Evolutionary conservation across 2,113 vertebrate species (phyloP).

Genomic region (Tyto alba): DNA sequence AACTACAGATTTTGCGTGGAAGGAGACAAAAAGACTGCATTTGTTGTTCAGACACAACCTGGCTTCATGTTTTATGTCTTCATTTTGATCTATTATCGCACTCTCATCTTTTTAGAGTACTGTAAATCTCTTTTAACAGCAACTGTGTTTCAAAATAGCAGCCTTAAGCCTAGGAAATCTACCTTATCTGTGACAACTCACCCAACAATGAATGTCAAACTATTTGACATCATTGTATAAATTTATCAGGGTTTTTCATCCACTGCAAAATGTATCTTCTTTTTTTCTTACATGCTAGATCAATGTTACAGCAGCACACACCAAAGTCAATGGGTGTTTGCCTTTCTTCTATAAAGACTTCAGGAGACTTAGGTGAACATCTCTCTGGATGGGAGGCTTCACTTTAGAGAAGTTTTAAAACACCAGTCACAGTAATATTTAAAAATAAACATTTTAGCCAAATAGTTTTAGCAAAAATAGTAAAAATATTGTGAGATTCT

Average conservation of each 20-base stretch:
- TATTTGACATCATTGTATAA: neutral
- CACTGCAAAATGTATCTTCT: neutral
- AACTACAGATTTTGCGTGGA: neutral
- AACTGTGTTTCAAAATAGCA: constrained; percentile 14
- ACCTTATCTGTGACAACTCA: neutral
- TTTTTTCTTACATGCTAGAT: neutral
- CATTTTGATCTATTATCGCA: neutral
- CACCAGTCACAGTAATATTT: neutral
- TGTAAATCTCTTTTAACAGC: constrained; percentile 15
- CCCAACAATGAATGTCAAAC: neutral
- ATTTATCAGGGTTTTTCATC: neutral
- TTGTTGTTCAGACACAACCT: neutral
- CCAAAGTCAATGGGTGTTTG: neutral
- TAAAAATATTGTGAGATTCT: neutral
- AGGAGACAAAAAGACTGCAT: neutral
- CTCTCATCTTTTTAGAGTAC: neutral
- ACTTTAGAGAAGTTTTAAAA: neutral
- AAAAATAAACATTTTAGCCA: neutral
- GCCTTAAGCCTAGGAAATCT: constrained; percentile 6
- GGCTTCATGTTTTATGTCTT: neutral
- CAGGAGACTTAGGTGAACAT: neutral
- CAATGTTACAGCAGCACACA: neutral
- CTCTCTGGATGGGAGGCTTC: neutral
- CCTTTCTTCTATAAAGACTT: neutral
- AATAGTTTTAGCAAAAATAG: neutral